Conservation (phyloP, 2,888 invertebrate genomes). For the Mesorhabditis sp. region DNA sequence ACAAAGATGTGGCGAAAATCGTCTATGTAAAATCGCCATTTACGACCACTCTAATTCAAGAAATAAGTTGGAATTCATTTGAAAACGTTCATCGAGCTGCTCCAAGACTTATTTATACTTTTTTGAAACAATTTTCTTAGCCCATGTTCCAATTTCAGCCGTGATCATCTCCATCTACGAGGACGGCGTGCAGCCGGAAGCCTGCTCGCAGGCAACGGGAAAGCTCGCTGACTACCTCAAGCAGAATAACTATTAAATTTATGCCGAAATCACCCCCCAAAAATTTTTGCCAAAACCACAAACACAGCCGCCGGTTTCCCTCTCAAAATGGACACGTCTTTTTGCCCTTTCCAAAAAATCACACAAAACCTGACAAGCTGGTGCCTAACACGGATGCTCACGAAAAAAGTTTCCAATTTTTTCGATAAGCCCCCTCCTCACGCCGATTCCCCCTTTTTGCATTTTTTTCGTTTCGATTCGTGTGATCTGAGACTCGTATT, state of each 20-base stretch:
- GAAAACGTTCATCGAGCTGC: constrained; percentile 9
- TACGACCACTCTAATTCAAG: constrained; percentile 3
- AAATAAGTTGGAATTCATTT: constrained; percentile 9
- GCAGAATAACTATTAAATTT: constrained; percentile 45
- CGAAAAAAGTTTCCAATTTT: too few relatives aligned
- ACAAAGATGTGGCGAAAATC: too few relatives aligned
- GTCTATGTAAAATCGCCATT: background rate
- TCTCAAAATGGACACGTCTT: too few relatives aligned
- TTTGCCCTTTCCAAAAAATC: too few relatives aligned
- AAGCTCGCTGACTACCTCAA: constrained; percentile 57
- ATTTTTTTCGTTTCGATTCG: too few relatives aligned
- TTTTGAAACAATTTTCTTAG: background rate
- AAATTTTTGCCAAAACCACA: background rate
- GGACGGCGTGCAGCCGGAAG: constrained; percentile 56
- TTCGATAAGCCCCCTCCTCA: too few relatives aligned
- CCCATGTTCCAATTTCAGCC: constrained; percentile 36
- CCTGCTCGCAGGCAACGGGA: constrained; percentile 54
- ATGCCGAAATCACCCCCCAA: background rate
- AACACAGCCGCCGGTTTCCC: too few relatives aligned
- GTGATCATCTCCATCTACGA: constrained; percentile 56
- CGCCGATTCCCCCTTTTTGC: too few relatives aligned
- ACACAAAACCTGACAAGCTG: too few relatives aligned
- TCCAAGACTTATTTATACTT: background rate
- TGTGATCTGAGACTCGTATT: too few relatives aligned
- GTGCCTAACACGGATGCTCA: too few relatives aligned